These are phyloP conservation scores for Gymnopithys bicolor DNA, from an alignment of 2,797 vertebrate species.

Conservation along the genomic window DNA sequence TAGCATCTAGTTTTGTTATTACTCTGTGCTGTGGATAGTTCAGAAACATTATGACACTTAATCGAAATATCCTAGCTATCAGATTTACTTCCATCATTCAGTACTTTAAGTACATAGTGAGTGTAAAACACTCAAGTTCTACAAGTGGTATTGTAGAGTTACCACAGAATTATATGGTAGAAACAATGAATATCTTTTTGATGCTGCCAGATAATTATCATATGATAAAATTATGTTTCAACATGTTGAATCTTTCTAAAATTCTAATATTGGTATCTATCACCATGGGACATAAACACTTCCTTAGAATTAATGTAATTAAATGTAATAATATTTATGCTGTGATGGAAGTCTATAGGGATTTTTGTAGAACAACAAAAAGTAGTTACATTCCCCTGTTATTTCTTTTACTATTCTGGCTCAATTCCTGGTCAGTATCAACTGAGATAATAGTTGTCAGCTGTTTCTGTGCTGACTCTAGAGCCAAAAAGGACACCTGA, in stretches of 20 bases:
- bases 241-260: background rate
- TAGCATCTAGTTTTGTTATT: background rate
- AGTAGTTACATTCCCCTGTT: background rate
- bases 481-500: background rate
- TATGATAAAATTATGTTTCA: background rate
- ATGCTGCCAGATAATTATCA: background rate
- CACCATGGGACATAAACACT: background rate
- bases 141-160: background rate
- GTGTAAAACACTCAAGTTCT: background rate
- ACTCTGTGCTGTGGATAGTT: background rate
- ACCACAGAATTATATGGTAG: background rate
- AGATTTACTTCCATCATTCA: background rate
- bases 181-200: accelerated
- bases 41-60: background rate
- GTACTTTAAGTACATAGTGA: background rate
- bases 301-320: background rate
- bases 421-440: background rate
- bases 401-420: background rate
- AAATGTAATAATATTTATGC: background rate
- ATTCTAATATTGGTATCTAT: background rate
- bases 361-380: background rate
- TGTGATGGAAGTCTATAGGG: background rate
- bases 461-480: background rate
- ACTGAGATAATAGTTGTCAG: background rate
- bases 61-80: background rate